Conservation (phyloP, 2,113 vertebrate species). For the Mirza zaza region DNA sequence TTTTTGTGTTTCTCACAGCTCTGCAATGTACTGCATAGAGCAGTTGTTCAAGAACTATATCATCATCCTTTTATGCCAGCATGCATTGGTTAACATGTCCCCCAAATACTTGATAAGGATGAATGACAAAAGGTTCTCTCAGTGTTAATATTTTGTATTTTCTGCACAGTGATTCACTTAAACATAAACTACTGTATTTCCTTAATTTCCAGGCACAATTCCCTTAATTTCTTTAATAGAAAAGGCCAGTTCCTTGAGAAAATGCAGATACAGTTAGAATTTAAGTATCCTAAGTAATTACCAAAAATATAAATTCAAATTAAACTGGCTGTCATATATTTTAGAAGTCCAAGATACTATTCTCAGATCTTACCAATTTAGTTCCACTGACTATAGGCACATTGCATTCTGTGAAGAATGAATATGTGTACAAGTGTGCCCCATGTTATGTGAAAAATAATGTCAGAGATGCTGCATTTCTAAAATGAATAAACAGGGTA, state of each 20-base stretch:
- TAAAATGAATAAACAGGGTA: not conserved
- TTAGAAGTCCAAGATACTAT: constrained; percentile 27
- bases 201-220: constrained; percentile 49
- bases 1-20: not conserved
- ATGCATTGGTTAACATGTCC: not conserved
- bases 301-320: constrained; percentile 66
- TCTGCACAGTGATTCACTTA: constrained; percentile 17
- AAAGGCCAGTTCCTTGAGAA: constrained; percentile 64
- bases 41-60: not conserved
- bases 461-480: not conserved
- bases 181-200: constrained; percentile 19
- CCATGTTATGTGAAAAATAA: not conserved
- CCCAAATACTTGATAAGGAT: not conserved
- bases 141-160: not conserved
- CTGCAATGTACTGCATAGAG: not conserved
- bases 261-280: constrained; percentile 55
- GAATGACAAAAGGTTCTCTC: constrained; percentile 7
- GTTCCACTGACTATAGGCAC: not conserved
- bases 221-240: constrained; percentile 30
- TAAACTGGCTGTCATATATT: constrained; percentile 40
- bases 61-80: not conserved
- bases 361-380: constrained; percentile 32
- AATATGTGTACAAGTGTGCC: not conserved
- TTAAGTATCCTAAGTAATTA: constrained; percentile 56
- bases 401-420: not conserved